These are phyloP conservation scores for Epistrophe grossulariae DNA, from an alignment of 2,888 invertebrate species.

Conservation along the genomic window DNA sequence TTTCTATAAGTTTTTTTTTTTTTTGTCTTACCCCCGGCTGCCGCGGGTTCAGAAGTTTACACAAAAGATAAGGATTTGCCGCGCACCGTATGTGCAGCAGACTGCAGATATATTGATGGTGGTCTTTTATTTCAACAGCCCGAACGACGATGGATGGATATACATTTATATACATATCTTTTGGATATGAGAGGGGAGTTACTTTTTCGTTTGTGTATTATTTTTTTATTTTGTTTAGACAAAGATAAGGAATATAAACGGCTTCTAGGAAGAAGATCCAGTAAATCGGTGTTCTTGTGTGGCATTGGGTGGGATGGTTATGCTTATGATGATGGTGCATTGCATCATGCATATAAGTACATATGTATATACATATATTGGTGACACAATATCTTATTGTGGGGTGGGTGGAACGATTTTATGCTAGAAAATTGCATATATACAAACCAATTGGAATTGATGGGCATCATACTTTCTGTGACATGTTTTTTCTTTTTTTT, in stretches of 20 bases:
- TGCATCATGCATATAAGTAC: not conserved
- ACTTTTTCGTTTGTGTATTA: not conserved
- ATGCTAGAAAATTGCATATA: slow-evolving; percentile 4
- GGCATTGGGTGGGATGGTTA: slow-evolving; percentile 48
- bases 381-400: slow-evolving; percentile 11
- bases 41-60: slow-evolving; percentile 53
- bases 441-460: not conserved
- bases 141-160: slow-evolving; percentile 44
- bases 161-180: slow-evolving; percentile 44
- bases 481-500: not conserved
- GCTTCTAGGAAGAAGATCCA: slow-evolving; percentile 67
- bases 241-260: slow-evolving; percentile 70
- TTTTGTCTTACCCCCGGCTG: not conserved
- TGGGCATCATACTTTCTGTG: not conserved
- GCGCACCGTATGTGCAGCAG: slow-evolving; percentile 18
- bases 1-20: slow-evolving; percentile 37
- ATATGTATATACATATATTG: too few species aligned
- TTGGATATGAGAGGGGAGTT: slow-evolving; percentile 36
- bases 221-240: slow-evolving; percentile 34
- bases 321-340: slow-evolving; percentile 14
- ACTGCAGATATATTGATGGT: slow-evolving; percentile 49
- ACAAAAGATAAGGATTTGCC: slow-evolving; percentile 55
- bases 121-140: slow-evolving; percentile 48
- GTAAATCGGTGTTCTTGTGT: slow-evolving; percentile 61
- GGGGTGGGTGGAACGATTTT: slow-evolving; percentile 19